These are phyloP conservation scores for Oryzias sinensis DNA, from an alignment of 2,797 vertebrate species.

Conservation along the genomic window DNA sequence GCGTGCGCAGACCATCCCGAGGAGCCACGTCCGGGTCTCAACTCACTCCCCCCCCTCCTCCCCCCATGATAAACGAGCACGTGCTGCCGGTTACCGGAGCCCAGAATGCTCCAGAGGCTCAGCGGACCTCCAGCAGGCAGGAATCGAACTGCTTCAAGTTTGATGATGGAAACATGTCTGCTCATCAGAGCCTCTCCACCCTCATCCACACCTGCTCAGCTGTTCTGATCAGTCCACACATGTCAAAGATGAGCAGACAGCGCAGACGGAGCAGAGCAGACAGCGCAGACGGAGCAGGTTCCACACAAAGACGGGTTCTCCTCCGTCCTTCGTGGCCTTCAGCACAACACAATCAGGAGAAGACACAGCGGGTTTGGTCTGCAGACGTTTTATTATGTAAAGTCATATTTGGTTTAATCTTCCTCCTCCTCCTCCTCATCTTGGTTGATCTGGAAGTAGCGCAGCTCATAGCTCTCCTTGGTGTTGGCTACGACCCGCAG, in stretches of 20 bases:
- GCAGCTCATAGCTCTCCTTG: constrained; percentile 95
- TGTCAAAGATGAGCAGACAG: too few species aligned
- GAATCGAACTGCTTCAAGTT: too few species aligned
- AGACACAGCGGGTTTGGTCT: constrained; percentile 24
- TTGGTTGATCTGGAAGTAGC: constrained; percentile 99
- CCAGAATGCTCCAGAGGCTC: constrained; percentile 40
- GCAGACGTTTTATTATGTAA: constrained; percentile 91
- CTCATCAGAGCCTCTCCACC: too few species aligned
- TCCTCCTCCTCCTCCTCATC: constrained; percentile 93
- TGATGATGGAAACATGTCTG: too few species aligned
- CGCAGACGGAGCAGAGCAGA: neutral
- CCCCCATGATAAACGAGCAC: neutral
- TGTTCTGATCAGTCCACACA: too few species aligned
- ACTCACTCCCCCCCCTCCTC: too few species aligned
- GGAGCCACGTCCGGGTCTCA: too few species aligned
- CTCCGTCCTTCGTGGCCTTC: too few species aligned
- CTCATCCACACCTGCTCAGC: too few species aligned
- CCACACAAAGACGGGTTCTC: too few species aligned
- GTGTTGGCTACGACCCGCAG: constrained; percentile 92
- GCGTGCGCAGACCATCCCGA: too few species aligned
- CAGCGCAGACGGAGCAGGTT: neutral
- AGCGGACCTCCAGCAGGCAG: neutral
- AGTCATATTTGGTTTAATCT: constrained; percentile 80
- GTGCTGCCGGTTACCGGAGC: constrained; percentile 65
- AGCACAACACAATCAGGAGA: constrained; percentile 1